Evolutionary conservation across 2,797 vertebrate species (phyloP).

Genomic region (Apogon hyalosoma): DNA sequence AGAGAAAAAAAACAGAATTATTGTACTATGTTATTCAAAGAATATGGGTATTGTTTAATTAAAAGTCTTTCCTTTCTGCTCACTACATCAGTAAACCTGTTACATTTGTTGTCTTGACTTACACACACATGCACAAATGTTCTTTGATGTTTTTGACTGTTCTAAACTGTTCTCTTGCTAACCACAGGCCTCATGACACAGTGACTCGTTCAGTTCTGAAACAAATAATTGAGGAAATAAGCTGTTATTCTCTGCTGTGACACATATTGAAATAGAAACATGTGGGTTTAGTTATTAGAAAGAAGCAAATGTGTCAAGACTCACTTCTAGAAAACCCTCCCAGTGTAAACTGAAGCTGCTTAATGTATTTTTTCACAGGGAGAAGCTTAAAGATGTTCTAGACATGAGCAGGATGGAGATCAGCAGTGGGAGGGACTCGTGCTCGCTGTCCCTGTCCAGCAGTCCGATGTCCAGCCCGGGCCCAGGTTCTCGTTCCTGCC

Average conservation of each 20-base stretch:
- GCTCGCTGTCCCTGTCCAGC: conserved; percentile 80
- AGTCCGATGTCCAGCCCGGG: conserved; percentile 77
- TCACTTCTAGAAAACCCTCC: not conserved
- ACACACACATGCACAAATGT: not conserved
- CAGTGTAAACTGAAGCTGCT: not conserved
- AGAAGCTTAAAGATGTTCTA: conserved; percentile 94
- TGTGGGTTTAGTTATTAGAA: not conserved
- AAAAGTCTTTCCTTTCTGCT: too few species aligned
- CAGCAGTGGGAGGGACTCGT: conserved; percentile 79
- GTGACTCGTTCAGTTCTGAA: not conserved
- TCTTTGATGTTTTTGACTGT: not conserved
- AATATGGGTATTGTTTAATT: not conserved
- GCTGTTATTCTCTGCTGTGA: too few species aligned
- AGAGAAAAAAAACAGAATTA: conserved; percentile 3
- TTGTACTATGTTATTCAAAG: not conserved
- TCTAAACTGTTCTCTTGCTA: not conserved
- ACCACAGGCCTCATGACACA: not conserved
- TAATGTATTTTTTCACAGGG: conserved; percentile 76
- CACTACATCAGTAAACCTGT: too few species aligned
- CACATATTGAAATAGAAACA: not conserved
- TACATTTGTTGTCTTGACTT: too few species aligned
- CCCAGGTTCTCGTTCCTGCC: conserved; percentile 61
- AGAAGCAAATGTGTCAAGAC: not conserved
- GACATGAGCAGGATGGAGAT: conserved; percentile 84
- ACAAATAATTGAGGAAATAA: conserved; percentile 6